Evolutionary conservation across 2,113 vertebrate genomes (phyloP).

Genomic region (Macrotus californicus): DNA sequence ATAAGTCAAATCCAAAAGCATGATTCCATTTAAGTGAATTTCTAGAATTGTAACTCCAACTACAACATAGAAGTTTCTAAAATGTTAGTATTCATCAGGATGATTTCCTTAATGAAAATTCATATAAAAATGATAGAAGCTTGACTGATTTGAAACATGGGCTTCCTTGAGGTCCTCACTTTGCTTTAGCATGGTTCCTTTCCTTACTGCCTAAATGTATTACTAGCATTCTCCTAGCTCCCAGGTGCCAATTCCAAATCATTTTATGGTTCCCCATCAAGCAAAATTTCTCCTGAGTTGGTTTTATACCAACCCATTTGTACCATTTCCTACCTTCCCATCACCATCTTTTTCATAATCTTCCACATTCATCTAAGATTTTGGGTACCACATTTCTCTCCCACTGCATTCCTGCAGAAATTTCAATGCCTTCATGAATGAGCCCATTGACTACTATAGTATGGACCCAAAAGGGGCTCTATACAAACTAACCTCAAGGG

Average conservation of each 20-base stretch:
- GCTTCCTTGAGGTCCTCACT: background rate
- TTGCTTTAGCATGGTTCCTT: background rate
- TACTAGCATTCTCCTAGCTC: background rate
- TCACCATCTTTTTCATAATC: background rate
- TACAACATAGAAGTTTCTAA: background rate
- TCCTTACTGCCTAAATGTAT: background rate
- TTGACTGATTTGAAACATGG: background rate
- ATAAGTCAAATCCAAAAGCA: background rate
- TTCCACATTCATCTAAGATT: background rate
- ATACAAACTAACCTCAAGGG: background rate
- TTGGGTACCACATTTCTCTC: background rate
- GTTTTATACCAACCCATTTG: background rate
- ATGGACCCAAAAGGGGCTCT: background rate
- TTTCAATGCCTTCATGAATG: background rate
- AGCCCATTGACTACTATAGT: background rate
- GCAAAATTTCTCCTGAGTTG: background rate
- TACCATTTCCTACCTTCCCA: background rate
- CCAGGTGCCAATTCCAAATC: background rate
- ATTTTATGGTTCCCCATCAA: background rate
- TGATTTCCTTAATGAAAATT: background rate
- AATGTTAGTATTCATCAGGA: background rate
- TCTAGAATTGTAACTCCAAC: conserved; percentile 5
- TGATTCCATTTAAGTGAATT: background rate
- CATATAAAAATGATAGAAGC: too few species aligned
- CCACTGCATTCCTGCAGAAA: background rate